phyloP scores from a whole-genome alignment of 2,797 vertebrate genomes.

The Megalops cyprinoides region DNA sequence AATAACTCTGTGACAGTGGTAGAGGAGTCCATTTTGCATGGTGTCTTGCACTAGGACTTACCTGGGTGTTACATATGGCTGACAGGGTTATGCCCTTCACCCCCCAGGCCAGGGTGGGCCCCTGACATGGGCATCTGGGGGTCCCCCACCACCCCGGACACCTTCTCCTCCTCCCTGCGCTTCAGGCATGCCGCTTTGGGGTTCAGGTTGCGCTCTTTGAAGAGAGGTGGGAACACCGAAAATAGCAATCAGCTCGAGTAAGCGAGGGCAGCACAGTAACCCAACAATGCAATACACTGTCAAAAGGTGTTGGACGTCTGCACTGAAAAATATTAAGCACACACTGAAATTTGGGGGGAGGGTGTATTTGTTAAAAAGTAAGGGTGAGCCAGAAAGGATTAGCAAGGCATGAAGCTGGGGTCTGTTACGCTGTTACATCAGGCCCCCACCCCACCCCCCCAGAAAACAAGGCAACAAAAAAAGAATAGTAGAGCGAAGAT shows the following conservation, averaged over 20 bases:
- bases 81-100: slow-evolving; percentile 86
- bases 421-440: slow-evolving; percentile 19
- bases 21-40: no score
- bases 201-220: slow-evolving; percentile 94
- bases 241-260: no score
- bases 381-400: slow-evolving; percentile 6
- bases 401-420: neutral
- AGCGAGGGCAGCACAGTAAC: no score
- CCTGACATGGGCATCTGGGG: slow-evolving; percentile 90
- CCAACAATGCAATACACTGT: no score
- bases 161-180: slow-evolving; percentile 97
- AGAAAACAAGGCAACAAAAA: neutral
- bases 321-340: no score
- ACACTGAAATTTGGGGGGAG: no score
- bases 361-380: neutral
- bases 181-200: slow-evolving; percentile 98
- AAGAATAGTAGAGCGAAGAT: neutral
- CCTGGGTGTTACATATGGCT: slow-evolving; percentile 85
- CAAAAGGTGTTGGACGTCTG: no score
- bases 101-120: slow-evolving; percentile 83
- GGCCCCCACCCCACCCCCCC: slow-evolving; percentile 5
- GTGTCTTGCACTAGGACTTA: no score
- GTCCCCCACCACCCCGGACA: slow-evolving; percentile 84
- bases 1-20: neutral
- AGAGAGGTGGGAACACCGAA: slow-evolving; percentile 26